phyloP scores from a whole-genome alignment of 2,113 vertebrate species.

The Puntigrus tetrazona region DNA sequence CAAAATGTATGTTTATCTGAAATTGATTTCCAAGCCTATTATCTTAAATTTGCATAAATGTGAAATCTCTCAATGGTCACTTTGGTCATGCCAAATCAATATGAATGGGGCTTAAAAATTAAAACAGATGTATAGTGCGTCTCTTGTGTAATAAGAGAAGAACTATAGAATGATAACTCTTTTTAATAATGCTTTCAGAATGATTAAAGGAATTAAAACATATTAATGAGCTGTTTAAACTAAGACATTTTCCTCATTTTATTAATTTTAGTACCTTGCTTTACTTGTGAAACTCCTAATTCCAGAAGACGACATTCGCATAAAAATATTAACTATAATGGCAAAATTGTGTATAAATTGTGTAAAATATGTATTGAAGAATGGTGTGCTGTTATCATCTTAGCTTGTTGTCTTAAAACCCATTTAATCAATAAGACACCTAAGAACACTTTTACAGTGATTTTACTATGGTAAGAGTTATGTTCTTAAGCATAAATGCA shows the following conservation, averaged over 20 bases:
- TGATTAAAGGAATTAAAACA: background rate
- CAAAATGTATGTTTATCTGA: background rate
- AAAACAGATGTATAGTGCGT: background rate
- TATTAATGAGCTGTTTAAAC: background rate
- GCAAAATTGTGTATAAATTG: background rate
- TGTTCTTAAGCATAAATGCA: conserved; percentile 5
- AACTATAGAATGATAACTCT: background rate
- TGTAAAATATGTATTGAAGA: background rate
- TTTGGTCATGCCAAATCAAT: background rate
- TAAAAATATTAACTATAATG: background rate
- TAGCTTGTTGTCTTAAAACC: background rate
- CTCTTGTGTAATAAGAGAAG: background rate
- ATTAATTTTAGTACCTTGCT: background rate
- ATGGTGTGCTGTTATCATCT: background rate
- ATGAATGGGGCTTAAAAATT: background rate
- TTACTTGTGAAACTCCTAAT: background rate
- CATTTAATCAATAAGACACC: background rate
- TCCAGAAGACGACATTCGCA: background rate
- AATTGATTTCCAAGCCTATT: background rate
- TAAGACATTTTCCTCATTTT: background rate
- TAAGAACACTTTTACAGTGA: background rate
- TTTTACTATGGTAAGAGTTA: background rate
- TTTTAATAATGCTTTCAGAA: background rate
- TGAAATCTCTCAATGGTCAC: background rate
- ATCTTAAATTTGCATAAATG: background rate